Evolutionary conservation across 1,140 invertebrate genomes (phyloP), one percentile per base, ranked within the genome.

Genomic region (Megalonaias nervosa): DNA sequence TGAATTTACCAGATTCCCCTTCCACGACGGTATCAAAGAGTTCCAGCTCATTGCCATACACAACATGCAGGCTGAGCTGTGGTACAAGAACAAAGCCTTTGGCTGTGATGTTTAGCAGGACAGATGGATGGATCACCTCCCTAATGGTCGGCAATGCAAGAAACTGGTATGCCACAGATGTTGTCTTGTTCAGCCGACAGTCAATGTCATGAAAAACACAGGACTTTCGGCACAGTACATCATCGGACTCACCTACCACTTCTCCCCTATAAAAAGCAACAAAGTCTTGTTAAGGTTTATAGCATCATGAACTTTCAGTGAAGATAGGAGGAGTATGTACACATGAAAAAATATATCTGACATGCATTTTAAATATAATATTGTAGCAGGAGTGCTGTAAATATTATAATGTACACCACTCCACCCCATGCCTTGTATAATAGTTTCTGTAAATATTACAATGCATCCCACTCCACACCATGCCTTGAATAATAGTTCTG

Each of bases 181-280:
- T 86, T 2, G 90, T 91, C 59, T 87, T 87, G 77, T 91, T 90
- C 59, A 85, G 70, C 16, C 87, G 69, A 76, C 91, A 91, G 2
- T 65, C 74, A 26, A 81, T 77, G 74, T 91, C 88, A n/a, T 76
- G 69, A 3, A 65, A 48, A 11, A 59, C 58, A 67, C 90, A 91
- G 14, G 78, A 65, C 66, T 75, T 86, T 11, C 81, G 78, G 71
- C 90, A 91, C n/a, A 89, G 75, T 5, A 89, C 66, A 13, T 86
- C 84, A 56, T 84, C 85, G 17, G 82, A 80, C 31, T 82, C 81
- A 26, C 80, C 74, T 17, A 81, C 75, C n/a, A 81, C 77, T 56
- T 81, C 77, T 38, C 79, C 38, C 38, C 38, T 48, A 48, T 9
- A 48, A 48, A 6, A 48, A 48, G 0, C 26, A 71, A 31, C 13